phyloP scores from a whole-genome alignment of 2,888 invertebrate species.

The Leptinotarsa rubiginosa region DNA sequence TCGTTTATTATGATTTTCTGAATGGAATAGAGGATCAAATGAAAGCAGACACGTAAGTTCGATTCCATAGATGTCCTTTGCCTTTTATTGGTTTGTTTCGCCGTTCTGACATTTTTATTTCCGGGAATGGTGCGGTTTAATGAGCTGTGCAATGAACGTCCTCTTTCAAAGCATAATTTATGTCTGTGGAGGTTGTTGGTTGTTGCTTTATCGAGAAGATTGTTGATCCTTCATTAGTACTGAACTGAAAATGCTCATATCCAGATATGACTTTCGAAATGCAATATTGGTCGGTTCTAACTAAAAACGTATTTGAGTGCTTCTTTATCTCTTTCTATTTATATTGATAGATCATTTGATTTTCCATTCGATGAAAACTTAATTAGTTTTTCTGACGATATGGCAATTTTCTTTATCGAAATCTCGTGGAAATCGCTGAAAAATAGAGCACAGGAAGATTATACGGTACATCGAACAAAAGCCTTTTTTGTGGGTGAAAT shows the following conservation, averaged over 20 bases:
- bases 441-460: too few species aligned
- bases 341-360: too few species aligned
- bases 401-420: too few species aligned
- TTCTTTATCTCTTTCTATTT: too few species aligned
- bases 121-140: not conserved
- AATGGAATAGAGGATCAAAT: constrained; percentile 25
- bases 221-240: not conserved
- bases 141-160: not conserved
- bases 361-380: too few species aligned
- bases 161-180: constrained; percentile 1
- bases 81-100: constrained; percentile 7
- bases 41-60: constrained; percentile 6
- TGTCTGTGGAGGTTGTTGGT: not conserved
- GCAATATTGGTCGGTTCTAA: too few species aligned
- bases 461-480: too few species aligned
- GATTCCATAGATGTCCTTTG: constrained; percentile 16
- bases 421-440: too few species aligned
- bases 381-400: too few species aligned
- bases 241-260: not conserved
- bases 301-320: too few species aligned
- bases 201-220: not conserved
- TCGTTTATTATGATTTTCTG: constrained; percentile 36
- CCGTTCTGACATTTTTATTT: constrained; percentile 4
- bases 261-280: too few species aligned
- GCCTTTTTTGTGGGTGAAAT: too few species aligned